Conservation (phyloP, 1,140 invertebrate genomes). For the Ips nitidus region DNA sequence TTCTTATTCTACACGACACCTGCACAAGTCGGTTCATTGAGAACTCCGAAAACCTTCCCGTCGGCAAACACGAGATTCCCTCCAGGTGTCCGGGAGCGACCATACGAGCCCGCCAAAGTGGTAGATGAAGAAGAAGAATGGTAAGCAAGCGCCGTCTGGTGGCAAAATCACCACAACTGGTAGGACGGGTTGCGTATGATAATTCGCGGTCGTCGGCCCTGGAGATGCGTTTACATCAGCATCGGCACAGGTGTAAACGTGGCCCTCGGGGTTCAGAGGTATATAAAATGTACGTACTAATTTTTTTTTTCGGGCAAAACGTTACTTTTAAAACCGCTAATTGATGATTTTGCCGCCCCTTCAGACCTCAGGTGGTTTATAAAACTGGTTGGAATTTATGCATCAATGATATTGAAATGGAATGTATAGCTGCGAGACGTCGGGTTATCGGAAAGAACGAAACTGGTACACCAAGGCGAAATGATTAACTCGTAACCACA, state of each 20-base stretch:
- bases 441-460: background rate
- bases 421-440: background rate
- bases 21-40: slow-evolving; percentile 21
- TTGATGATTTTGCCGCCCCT: background rate
- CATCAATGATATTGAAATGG: background rate
- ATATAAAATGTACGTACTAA: no score
- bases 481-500: background rate
- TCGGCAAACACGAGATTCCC: slow-evolving; percentile 30
- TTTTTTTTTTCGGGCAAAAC: background rate
- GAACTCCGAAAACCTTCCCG: slow-evolving; percentile 20
- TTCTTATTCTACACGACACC: slow-evolving; percentile 7
- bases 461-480: slow-evolving; percentile 1
- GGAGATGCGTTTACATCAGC: slow-evolving; percentile 21
- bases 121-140: slow-evolving; percentile 10
- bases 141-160: slow-evolving; percentile 25
- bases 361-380: background rate
- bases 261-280: slow-evolving; percentile 27
- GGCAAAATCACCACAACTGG: slow-evolving; percentile 49
- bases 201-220: slow-evolving; percentile 47
- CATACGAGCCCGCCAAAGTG: slow-evolving; percentile 24
- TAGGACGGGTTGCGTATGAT: slow-evolving; percentile 50
- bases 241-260: slow-evolving; percentile 49
- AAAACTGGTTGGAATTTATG: background rate
- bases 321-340: slow-evolving; percentile 9
- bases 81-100: slow-evolving; percentile 18